phyloP scores from a whole-genome alignment of 2,797 vertebrate species.

The Loriculus beryllinus region DNA sequence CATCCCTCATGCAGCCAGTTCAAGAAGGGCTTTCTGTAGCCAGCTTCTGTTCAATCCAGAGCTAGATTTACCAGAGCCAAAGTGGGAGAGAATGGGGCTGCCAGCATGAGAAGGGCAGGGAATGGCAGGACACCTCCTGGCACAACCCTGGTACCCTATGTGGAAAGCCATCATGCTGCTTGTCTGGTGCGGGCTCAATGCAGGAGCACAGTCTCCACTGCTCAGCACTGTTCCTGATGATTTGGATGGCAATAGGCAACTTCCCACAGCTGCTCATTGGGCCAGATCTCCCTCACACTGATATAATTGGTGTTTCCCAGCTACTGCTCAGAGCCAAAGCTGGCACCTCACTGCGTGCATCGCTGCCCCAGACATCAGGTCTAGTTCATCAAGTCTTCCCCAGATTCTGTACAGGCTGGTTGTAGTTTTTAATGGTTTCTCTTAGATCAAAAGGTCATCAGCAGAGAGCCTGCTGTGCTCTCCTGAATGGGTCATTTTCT shows the following conservation, averaged over 20 bases:
- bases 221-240: neutral
- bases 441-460: neutral
- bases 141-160: rapidly evolving
- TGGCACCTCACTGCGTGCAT: neutral
- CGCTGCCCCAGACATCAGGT: neutral
- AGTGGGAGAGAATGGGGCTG: neutral
- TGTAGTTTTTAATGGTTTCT: neutral
- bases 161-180: neutral
- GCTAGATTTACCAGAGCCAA: neutral
- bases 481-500: neutral
- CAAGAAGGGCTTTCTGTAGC: neutral
- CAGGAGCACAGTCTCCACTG: neutral
- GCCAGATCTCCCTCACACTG: neutral
- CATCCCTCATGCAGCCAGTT: neutral
- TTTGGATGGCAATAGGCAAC: neutral
- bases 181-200: neutral
- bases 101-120: neutral
- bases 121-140: neutral
- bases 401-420: neutral
- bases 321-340: neutral
- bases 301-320: neutral
- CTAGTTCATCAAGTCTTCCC: neutral
- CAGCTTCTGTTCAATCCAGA: neutral
- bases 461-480: neutral
- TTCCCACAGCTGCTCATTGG: neutral